phyloP scores from a whole-genome alignment of 2,113 vertebrate genomes.

The Calyptomena viridis region DNA sequence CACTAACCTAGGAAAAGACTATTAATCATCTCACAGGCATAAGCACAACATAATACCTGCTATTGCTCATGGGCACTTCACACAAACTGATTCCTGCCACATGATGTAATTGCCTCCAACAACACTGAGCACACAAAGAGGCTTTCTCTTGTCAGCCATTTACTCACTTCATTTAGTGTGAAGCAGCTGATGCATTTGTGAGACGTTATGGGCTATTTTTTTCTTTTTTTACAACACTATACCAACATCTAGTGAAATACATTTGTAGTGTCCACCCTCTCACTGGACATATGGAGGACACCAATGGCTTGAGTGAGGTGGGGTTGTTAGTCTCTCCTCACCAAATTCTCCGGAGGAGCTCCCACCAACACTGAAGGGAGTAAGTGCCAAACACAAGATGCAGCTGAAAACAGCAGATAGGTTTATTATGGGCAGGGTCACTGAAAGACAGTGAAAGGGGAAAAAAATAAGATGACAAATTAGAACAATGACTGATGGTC shows the following conservation, averaged over 20 bases:
- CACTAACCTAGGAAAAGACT: neutral
- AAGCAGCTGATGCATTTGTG: neutral
- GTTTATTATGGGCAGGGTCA: neutral
- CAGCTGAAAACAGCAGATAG: neutral
- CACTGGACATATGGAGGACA: neutral
- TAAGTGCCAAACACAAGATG: neutral
- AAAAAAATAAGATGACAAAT: neutral
- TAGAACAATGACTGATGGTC: neutral
- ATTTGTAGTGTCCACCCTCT: neutral
- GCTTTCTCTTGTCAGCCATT: neutral
- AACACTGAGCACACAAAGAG: neutral
- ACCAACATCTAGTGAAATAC: neutral
- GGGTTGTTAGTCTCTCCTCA: neutral
- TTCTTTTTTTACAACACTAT: neutral
- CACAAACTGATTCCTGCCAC: neutral
- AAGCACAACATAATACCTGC: neutral
- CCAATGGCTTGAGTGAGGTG: fast-evolving
- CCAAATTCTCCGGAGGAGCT: neutral
- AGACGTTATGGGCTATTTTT: neutral
- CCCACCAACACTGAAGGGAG: neutral
- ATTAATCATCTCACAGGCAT: conserved; percentile 11
- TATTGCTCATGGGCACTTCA: neutral
- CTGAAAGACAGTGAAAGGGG: neutral
- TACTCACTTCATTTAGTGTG: neutral
- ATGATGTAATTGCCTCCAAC: neutral